These are phyloP conservation scores for Plecotus auritus DNA, from an alignment of 2,113 vertebrate species.

Conservation along the genomic window DNA sequence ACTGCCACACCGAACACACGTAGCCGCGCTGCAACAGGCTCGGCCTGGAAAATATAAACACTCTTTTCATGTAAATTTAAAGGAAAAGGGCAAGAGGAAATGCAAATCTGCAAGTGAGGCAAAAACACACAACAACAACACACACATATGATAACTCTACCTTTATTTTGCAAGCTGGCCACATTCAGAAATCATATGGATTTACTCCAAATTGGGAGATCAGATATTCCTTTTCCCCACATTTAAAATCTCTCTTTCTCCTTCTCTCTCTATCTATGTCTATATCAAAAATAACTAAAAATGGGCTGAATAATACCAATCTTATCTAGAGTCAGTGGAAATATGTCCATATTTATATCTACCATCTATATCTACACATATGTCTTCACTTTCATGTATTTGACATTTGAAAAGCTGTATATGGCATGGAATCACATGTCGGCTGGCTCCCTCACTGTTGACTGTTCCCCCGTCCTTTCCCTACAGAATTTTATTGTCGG, in stretches of 20 bases:
- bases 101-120: not conserved
- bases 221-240: not conserved
- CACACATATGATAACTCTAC: not conserved
- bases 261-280: too few relatives aligned
- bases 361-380: too few relatives aligned
- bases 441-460: too few relatives aligned
- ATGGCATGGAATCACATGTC: not conserved
- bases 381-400: not conserved
- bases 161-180: not conserved
- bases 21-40: not conserved
- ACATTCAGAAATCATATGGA: not conserved
- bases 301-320: too few relatives aligned
- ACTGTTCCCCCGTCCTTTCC: too few relatives aligned
- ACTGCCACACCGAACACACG: not conserved
- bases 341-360: too few relatives aligned
- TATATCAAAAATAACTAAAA: too few relatives aligned
- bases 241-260: not conserved
- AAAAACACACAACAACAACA: not conserved
- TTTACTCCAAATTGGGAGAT: not conserved
- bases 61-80: not conserved
- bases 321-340: too few relatives aligned
- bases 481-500: not conserved
- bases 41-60: not conserved
- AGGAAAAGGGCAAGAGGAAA: not conserved
- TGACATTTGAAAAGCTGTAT: not conserved